Evolutionary conservation across 1,140 invertebrate species (phyloP).

Genomic region (Brachionus plicatilis): DNA sequence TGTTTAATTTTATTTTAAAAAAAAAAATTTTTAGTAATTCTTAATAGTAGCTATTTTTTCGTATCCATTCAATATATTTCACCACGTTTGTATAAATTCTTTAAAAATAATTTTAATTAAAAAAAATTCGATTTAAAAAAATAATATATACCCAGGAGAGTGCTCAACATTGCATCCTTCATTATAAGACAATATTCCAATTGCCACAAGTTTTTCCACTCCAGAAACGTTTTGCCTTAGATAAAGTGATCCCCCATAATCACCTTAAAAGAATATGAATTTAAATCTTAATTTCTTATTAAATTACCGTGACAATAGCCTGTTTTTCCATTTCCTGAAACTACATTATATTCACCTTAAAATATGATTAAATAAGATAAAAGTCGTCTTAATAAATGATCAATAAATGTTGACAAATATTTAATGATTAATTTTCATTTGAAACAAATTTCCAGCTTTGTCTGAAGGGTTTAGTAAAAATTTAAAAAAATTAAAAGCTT

Average conservation of each 20-base stretch:
- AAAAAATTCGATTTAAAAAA: too few relatives aligned
- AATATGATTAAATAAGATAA: background rate
- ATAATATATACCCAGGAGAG: background rate
- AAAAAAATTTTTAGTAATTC: background rate
- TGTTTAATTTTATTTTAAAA: background rate
- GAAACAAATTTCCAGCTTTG: too few relatives aligned
- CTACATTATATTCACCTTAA: background rate
- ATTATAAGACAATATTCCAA: slow-evolving; percentile 17
- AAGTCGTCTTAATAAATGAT: too few relatives aligned
- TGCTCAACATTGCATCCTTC: background rate
- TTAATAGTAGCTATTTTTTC: background rate
- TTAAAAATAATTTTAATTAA: background rate
- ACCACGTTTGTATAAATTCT: slow-evolving; percentile 14
- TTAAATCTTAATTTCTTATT: background rate
- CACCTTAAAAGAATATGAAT: background rate
- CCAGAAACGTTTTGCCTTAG: background rate
- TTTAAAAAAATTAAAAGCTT: too few relatives aligned
- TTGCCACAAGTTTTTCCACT: background rate
- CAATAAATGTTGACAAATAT: too few relatives aligned
- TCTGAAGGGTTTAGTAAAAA: too few relatives aligned
- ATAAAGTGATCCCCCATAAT: slow-evolving; percentile 10
- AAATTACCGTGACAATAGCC: slow-evolving; percentile 5
- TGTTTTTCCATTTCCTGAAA: background rate
- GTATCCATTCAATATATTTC: slow-evolving; percentile 4
- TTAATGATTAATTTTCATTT: too few relatives aligned